phyloP scores from a whole-genome alignment of 2,888 invertebrate species.

The Megamerina dolium region DNA sequence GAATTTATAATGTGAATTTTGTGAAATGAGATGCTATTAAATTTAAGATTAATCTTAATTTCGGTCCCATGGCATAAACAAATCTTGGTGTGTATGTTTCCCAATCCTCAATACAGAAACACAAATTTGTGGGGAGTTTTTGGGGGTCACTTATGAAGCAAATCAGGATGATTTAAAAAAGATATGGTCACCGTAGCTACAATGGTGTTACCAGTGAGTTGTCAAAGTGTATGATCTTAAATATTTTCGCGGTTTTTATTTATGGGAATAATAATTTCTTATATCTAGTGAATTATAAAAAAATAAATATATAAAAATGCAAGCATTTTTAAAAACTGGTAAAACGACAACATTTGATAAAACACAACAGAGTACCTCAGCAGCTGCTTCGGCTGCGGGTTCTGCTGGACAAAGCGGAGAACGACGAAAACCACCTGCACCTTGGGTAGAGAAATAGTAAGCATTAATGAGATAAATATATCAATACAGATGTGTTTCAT shows the following conservation, averaged over 20 bases:
- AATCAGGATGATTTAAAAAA: no score
- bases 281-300: slow-evolving; percentile 15
- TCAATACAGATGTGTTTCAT: neutral
- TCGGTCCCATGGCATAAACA: no score
- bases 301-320: slow-evolving; percentile 55
- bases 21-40: no score
- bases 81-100: no score
- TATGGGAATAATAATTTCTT: neutral
- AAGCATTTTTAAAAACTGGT: slow-evolving; percentile 75
- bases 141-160: no score
- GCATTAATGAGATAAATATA: slow-evolving; percentile 9
- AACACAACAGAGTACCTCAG: slow-evolving; percentile 29
- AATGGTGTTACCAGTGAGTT: no score
- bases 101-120: no score
- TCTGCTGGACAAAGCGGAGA: slow-evolving; percentile 21
- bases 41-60: no score
- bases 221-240: no score
- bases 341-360: slow-evolving; percentile 50
- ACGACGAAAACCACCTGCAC: slow-evolving; percentile 39
- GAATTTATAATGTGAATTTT: no score
- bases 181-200: no score
- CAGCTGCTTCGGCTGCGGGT: slow-evolving; percentile 24
- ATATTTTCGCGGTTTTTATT: slow-evolving; percentile 1
- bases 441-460: slow-evolving; percentile 48
- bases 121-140: no score